Conservation (phyloP, 2,113 vertebrate genomes). For the Mustela lutreola region DNA sequence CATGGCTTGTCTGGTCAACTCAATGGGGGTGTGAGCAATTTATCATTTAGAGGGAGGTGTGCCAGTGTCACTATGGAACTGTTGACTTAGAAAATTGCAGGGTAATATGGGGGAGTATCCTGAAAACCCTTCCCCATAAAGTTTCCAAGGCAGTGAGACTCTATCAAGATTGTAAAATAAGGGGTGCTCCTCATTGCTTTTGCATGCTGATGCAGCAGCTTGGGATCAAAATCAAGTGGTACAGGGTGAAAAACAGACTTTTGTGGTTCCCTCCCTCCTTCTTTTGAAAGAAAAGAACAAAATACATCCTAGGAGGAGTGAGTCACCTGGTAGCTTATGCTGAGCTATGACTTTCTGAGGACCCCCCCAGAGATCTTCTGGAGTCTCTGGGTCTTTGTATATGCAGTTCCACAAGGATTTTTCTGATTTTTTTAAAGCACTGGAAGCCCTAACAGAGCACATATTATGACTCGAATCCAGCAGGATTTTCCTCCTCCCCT, state of each 20-base stretch:
- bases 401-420: background rate
- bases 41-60: background rate
- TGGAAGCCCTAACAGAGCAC: background rate
- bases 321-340: background rate
- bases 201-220: background rate
- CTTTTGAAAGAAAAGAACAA: constrained; percentile 15
- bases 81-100: constrained; percentile 39
- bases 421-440: background rate
- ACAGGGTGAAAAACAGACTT: background rate
- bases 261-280: background rate
- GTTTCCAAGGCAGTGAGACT: constrained; percentile 19
- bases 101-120: background rate
- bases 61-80: background rate
- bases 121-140: background rate
- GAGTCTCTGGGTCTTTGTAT: background rate
- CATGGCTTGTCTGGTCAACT: background rate
- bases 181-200: background rate
- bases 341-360: background rate
- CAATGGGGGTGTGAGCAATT: background rate
- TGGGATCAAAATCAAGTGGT: background rate
- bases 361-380: background rate
- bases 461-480: background rate
- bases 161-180: background rate
- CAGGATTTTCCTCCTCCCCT: background rate
- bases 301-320: background rate